phyloP scores from a whole-genome alignment of 2,888 invertebrate genomes.

The Acrobasis suavella region DNA sequence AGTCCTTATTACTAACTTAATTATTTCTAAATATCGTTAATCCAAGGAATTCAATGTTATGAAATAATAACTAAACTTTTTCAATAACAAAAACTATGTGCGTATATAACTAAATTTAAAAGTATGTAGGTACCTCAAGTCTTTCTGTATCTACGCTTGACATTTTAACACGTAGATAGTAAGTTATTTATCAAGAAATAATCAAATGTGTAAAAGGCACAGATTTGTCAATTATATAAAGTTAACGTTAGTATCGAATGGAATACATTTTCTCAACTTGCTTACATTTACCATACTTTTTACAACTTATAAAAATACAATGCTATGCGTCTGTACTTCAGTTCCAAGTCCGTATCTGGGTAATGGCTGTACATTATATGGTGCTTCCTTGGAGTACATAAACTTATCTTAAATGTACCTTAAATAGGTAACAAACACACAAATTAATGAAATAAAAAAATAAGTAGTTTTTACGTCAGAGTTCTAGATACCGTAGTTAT shows the following conservation, averaged over 20 bases:
- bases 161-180: constrained; percentile 11
- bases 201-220: constrained; percentile 13
- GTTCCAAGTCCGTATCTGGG: background rate
- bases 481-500: background rate
- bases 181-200: constrained; percentile 1
- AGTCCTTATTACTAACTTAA: constrained; percentile 72
- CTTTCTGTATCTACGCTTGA: constrained; percentile 12
- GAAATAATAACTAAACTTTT: constrained; percentile 21
- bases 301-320: background rate
- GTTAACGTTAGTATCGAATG: background rate
- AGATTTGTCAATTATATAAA: constrained; percentile 8
- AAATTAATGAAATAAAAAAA: background rate
- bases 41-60: constrained; percentile 18
- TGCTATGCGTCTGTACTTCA: background rate
- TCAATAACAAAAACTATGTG: constrained; percentile 6
- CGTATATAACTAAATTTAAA: constrained; percentile 10
- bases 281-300: background rate
- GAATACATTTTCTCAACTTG: too few relatives aligned
- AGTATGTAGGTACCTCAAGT: constrained; percentile 1
- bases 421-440: background rate
- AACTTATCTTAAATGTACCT: too few relatives aligned
- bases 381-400: background rate
- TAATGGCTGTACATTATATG: background rate
- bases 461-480: background rate
- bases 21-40: constrained; percentile 45